Evolutionary conservation across 2,888 invertebrate genomes (phyloP), one percentile per base, ranked within the genome.

Genomic region (Uropetala carovei): DNA sequence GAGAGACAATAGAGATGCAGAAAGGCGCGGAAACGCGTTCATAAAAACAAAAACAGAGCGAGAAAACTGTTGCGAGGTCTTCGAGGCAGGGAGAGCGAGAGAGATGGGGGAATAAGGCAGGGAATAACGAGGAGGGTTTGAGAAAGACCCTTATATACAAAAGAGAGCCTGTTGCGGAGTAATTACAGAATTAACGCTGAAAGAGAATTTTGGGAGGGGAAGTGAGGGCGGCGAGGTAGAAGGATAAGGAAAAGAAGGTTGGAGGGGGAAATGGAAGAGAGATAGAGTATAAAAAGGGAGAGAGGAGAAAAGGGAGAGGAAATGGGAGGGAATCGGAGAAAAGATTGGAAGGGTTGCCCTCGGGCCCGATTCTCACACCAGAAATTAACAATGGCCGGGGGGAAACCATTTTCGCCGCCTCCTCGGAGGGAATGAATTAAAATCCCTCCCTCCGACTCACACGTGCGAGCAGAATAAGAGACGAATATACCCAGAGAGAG

Each of bases 101-200:
- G 4, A 59, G n/a, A 57, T n/a, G 85, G 85, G 58, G 8, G n/a
- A n/a, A n/a, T n/a, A n/a, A n/a, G n/a, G n/a, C n/a, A n/a, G n/a
- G 60, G 18, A 30, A 60, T 27, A 59, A 59, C 8, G 60, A 43
- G 56, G 56, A 83, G 89, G 64, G 64, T 89, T 30, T 60, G 22
- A 27, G 64, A 89, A 64, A 30, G 89, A 64, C 18, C 60, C 64
- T n/a, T 22, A 89, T 64, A 89, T 43, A 89, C 89, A 68, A 68
- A 89, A 89, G 89, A 64, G 89, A 64, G 89, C 89, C 89, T 89
- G 89, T 89, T 89, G 89, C 89, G 43, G 89, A 30, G 89, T 89
- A 89, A 89, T 89, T 89, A 89, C 64, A 64, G 89, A 89, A 89
- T 86, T 86, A 86, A 86, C 86, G 86, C 60, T 27, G 30, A 10